Evolutionary conservation across 2,888 invertebrate species (phyloP).

Genomic region (Nomada fucata): DNA sequence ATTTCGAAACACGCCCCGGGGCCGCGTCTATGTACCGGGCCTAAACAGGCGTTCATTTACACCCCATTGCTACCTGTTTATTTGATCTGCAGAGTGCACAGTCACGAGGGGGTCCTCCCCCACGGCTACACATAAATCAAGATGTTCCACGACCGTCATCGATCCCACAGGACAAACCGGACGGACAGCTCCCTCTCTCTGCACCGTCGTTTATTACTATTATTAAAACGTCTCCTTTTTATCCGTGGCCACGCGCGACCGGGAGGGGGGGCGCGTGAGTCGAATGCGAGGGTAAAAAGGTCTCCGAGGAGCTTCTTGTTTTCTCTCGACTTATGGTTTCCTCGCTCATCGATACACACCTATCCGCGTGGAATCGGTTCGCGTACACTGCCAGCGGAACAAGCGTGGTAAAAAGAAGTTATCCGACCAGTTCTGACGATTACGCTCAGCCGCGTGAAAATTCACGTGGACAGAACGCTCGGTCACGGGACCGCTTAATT

Average conservation of each 20-base stretch:
- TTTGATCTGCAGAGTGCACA: conserved; percentile 19
- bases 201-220: conserved; percentile 62
- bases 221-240: conserved; percentile 64
- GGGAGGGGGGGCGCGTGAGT: conserved; percentile 50
- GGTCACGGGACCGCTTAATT: too few relatives aligned
- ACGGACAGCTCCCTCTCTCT: conserved; percentile 8
- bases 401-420: too few relatives aligned
- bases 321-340: conserved; percentile 52
- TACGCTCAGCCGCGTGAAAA: too few relatives aligned
- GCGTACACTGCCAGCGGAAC: conserved; percentile 16
- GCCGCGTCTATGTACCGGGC: neutral
- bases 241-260: conserved; percentile 44
- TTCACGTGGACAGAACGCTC: neutral
- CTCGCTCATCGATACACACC: conserved; percentile 29
- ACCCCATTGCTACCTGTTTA: conserved; percentile 39
- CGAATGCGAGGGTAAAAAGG: conserved; percentile 53
- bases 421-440: too few relatives aligned
- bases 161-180: conserved; percentile 13
- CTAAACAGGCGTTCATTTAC: conserved; percentile 22
- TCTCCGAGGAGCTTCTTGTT: conserved; percentile 48
- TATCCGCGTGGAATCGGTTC: conserved; percentile 11
- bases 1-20: neutral
- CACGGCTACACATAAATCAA: conserved; percentile 38
- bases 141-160: conserved; percentile 33
- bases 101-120: neutral